phyloP scores from a whole-genome alignment of 2,113 vertebrate species.

The Chaenogobius annularis region DNA sequence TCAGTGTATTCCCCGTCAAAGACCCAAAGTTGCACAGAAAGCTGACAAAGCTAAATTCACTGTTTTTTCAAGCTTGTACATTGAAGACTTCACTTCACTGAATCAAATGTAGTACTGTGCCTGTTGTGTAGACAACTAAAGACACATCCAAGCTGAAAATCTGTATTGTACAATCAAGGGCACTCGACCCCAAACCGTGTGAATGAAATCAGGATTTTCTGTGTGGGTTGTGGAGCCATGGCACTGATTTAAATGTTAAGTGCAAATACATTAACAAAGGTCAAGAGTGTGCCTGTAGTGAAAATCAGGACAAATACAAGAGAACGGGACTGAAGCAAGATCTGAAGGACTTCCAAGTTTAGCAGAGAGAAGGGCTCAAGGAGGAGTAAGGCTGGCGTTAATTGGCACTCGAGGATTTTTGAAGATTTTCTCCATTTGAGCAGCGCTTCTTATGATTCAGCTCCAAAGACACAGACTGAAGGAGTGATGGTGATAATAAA shows the following conservation, averaged over 20 bases:
- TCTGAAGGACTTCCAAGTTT: slow-evolving; percentile 46
- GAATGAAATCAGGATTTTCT: slow-evolving; percentile 27
- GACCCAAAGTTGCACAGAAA: too few species aligned
- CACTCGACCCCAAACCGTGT: background rate
- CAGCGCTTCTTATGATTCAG: slow-evolving; percentile 46
- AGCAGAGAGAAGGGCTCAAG: slow-evolving; percentile 46
- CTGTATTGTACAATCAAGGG: slow-evolving; percentile 9
- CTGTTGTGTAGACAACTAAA: too few species aligned
- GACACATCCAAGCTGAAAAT: slow-evolving; percentile 1
- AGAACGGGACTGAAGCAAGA: slow-evolving; percentile 32
- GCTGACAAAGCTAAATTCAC: too few species aligned
- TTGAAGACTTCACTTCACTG: background rate
- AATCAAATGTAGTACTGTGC: background rate
- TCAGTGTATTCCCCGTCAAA: too few species aligned
- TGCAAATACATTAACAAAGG: slow-evolving; percentile 52
- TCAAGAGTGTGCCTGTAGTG: slow-evolving; percentile 42
- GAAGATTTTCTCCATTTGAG: slow-evolving; percentile 55
- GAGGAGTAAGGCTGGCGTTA: slow-evolving; percentile 47
- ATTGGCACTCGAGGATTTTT: slow-evolving; percentile 58
- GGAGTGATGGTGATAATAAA: slow-evolving; percentile 30
- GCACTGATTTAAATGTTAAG: slow-evolving; percentile 44
- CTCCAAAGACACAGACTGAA: slow-evolving; percentile 27
- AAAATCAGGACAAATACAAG: slow-evolving; percentile 15
- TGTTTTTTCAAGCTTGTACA: background rate
- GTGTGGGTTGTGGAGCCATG: slow-evolving; percentile 16